Conservation (phyloP, 1,140 invertebrate species). For the Drusus annulatus region DNA sequence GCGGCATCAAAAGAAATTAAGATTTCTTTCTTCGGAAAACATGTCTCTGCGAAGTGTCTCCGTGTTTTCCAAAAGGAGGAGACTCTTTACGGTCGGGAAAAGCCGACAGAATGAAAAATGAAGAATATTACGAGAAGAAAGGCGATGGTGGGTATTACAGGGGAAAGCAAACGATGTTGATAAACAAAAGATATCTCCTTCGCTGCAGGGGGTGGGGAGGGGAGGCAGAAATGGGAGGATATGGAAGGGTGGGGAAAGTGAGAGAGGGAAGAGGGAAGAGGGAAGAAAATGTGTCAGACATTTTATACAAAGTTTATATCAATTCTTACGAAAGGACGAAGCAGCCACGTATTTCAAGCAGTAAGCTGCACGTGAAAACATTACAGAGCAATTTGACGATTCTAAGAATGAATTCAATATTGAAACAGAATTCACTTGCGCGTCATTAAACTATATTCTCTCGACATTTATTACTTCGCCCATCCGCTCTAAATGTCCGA, state of each 20-base stretch:
- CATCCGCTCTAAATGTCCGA: no score
- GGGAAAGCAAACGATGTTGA: slow-evolving; percentile 31
- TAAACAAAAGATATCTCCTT: slow-evolving; percentile 27
- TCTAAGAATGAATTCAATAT: no score
- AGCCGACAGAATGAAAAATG: slow-evolving; percentile 26
- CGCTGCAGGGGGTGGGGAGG: neutral
- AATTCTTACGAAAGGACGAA: no score
- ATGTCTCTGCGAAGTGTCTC: neutral
- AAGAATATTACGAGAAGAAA: slow-evolving; percentile 21
- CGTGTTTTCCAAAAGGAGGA: neutral
- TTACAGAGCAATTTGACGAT: no score
- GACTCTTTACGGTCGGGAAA: slow-evolving; percentile 9
- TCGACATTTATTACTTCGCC: no score
- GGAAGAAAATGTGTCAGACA: neutral
- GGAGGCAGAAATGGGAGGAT: neutral
- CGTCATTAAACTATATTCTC: no score
- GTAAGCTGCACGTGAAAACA: no score
- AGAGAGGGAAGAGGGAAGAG: neutral
- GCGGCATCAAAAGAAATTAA: slow-evolving; percentile 34
- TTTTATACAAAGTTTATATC: neutral
- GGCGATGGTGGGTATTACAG: neutral
- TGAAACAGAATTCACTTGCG: no score
- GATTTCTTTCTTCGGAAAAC: slow-evolving; percentile 16
- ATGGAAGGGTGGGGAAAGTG: neutral
- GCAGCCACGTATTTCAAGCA: no score